Evolutionary conservation across 2,797 vertebrate genomes (phyloP).

Genomic region (Chromis chromis): DNA sequence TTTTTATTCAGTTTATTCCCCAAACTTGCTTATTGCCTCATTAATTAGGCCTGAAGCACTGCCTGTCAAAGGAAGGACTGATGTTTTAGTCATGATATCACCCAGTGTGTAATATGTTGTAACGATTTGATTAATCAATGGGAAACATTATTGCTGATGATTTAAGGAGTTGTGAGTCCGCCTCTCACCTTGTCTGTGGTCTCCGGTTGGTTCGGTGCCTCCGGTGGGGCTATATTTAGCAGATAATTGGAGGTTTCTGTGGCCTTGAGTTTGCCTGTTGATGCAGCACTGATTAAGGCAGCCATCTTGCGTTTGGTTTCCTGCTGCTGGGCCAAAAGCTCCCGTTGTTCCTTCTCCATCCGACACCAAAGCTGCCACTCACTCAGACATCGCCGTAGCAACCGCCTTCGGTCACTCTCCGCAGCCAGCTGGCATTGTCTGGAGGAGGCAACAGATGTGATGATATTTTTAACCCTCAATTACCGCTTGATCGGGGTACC

Average conservation of each 20-base stretch:
- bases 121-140: constrained; percentile 3
- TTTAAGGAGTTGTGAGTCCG: constrained; percentile 13
- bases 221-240: constrained; percentile 16
- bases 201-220: constrained; percentile 39
- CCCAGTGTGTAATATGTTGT: constrained; percentile 3
- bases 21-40: constrained; percentile 3
- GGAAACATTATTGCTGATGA: constrained; percentile 11
- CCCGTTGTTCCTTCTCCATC: constrained; percentile 78
- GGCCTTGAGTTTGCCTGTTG: constrained; percentile 71
- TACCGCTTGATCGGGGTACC: not conserved
- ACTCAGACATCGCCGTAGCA: constrained; percentile 85
- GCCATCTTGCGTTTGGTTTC: constrained; percentile 90
- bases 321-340: constrained; percentile 85
- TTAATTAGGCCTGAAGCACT: constrained; percentile 11
- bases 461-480: constrained; percentile 7
- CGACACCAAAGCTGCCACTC: constrained; percentile 89
- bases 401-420: constrained; percentile 84
- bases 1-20: constrained; percentile 24
- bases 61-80: not conserved
- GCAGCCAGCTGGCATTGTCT: constrained; percentile 81
- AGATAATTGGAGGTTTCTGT: constrained; percentile 16
- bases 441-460: constrained; percentile 21
- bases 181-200: constrained; percentile 60
- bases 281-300: constrained; percentile 85
- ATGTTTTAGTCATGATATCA: constrained; percentile 46